Evolutionary conservation across 2,888 invertebrate species (phyloP), one percentile per base, ranked within the genome.

Genomic region (Limnephilus auricula): DNA sequence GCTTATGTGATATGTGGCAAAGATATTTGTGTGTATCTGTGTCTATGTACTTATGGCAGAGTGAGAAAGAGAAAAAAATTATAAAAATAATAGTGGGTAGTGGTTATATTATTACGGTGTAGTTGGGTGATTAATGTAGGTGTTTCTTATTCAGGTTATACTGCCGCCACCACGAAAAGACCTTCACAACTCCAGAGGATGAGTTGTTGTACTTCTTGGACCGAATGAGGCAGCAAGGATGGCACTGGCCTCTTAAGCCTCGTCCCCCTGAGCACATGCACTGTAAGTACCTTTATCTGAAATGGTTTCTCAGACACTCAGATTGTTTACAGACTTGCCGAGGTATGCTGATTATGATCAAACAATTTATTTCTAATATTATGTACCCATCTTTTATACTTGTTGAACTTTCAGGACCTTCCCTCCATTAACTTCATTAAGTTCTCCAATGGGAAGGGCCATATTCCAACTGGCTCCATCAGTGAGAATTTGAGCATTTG

Each of bases 161-260:
- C 94, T 98, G 97, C 94, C 97, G 96, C 83, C 96, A 97, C 94
- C 97, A 96, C 94, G 97, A 97, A 94, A 96, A 96, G 93, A 96
- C 96, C 90, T 98, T 98, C 94, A 95, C 96, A 37, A 96, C 97
- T 91, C 97, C 98, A 18, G 98, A 98, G 94, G 97, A 97, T 89
- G 97, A 98, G 94, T 95, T 98, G 89, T 94, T 97, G 31, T 97
- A 98, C 95, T 98, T 98, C 95, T 94, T 99, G 94, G 97, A 97
- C 93, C 97, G 97, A 94, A 98, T 98, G 94, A 97, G 97, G 92
- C 97, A 97, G 94, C 97, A 98, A n/a, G 97, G 97, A 90, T 98
- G 98, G 98, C 97, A 97, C 93, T 98, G 98, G 98, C 97, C 97
- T 92, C 96, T 96, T 93, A 97, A 97, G 94, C 97, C 97, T 92